Percentiles rank a stretch among this genome's conserved stretches.
These are phyloP conservation scores for Drosophila sechellia DNA, from an alignment of 1,140 invertebrate genomes.

Conservation along the genomic window DNA sequence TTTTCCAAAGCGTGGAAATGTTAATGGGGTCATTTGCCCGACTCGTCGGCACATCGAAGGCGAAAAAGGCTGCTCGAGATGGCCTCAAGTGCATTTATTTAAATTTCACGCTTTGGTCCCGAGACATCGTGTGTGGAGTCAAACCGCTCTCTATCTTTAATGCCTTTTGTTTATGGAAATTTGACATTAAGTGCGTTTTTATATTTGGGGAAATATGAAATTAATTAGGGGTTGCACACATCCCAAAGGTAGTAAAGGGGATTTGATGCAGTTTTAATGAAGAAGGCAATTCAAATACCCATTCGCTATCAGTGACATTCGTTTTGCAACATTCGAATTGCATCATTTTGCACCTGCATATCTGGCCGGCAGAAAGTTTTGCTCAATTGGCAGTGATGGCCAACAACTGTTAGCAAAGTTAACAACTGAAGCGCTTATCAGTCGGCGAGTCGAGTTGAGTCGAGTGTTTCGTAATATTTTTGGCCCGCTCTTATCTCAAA, in stretches of 20 bases:
- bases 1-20: slow-evolving; percentile 49
- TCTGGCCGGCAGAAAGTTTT: slow-evolving; percentile 47
- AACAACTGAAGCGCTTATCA: slow-evolving; percentile 31
- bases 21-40: slow-evolving; percentile 79
- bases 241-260: not conserved
- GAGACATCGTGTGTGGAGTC: slow-evolving; percentile 26
- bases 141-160: not conserved
- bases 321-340: slow-evolving; percentile 64
- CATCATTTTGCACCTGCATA: slow-evolving; percentile 65
- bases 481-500: slow-evolving; percentile 27
- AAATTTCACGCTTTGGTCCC: slow-evolving; percentile 41
- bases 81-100: slow-evolving; percentile 64
- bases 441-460: not conserved
- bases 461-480: slow-evolving; percentile 50
- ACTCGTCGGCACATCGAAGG: slow-evolving; percentile 40
- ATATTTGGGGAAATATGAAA: slow-evolving; percentile 1
- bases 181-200: slow-evolving; percentile 12
- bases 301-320: slow-evolving; percentile 40
- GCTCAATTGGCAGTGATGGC: slow-evolving; percentile 24
- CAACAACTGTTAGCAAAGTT: slow-evolving; percentile 27
- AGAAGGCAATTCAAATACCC: not conserved
- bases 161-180: slow-evolving; percentile 31
- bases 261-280: not conserved
- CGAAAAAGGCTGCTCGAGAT: slow-evolving; percentile 8
- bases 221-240: slow-evolving; percentile 2